Evolutionary conservation across 2,888 invertebrate genomes (phyloP).

Genomic region (Oeneis ivallda): DNA sequence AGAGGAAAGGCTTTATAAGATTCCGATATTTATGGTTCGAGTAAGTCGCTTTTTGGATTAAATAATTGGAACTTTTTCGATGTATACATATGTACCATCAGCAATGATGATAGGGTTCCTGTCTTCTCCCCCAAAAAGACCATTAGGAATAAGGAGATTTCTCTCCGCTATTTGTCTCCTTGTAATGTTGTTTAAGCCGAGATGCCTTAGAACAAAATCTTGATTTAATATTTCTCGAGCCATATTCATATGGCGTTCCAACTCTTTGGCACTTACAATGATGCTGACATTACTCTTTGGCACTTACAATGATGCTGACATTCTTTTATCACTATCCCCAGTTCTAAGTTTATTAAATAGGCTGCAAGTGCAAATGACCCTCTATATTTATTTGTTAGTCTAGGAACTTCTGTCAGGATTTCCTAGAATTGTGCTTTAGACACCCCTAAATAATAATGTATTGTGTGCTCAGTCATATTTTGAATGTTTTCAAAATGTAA

Average conservation of each 20-base stretch:
- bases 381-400: constrained; percentile 12
- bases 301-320: constrained; percentile 1
- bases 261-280: no score
- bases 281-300: constrained; percentile 1
- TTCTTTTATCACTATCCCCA: constrained; percentile 3
- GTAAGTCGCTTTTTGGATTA: neutral
- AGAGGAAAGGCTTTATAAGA: neutral
- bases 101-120: constrained; percentile 4
- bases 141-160: neutral
- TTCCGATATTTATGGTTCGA: constrained; percentile 1
- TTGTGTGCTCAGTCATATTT: constrained; percentile 2
- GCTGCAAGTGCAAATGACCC: constrained; percentile 1
- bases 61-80: constrained; percentile 1
- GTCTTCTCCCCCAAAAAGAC: neutral
- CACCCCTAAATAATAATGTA: constrained; percentile 9
- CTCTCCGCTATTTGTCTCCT: neutral
- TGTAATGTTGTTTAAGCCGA: constrained; percentile 1
- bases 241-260: neutral
- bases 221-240: constrained; percentile 4
- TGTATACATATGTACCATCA: constrained; percentile 5
- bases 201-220: constrained; percentile 3
- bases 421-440: constrained; percentile 7
- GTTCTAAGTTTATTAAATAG: neutral
- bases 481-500: constrained; percentile 14
- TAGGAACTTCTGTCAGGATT: constrained; percentile 8